phyloP scores from a whole-genome alignment of 2,888 invertebrate species.

The Tenodera sinensis region DNA sequence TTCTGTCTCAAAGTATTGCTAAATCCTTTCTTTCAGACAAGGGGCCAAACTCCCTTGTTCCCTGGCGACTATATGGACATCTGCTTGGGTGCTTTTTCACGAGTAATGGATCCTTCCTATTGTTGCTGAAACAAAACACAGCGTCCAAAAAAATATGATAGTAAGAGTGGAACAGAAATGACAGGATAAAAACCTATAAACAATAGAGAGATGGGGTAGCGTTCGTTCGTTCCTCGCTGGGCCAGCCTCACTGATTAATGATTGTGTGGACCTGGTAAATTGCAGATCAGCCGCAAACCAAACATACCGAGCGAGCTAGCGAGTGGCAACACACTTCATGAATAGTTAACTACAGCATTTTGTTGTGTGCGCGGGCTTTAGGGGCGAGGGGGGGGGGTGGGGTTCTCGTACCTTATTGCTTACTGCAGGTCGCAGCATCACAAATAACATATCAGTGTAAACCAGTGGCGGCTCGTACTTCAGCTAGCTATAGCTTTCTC shows the following conservation, averaged over 20 bases:
- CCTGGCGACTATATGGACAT: background rate
- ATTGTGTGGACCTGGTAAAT: constrained; percentile 14
- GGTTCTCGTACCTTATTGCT: background rate
- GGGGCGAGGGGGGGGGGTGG: background rate
- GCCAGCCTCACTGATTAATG: constrained; percentile 10
- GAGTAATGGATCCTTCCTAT: background rate
- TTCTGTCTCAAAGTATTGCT: no score
- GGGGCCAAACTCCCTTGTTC: background rate
- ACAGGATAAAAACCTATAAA: background rate
- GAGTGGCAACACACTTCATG: background rate
- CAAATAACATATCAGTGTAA: constrained; percentile 11
- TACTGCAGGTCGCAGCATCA: background rate
- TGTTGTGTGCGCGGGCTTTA: background rate
- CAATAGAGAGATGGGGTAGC: background rate
- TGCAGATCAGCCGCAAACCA: constrained; percentile 15
- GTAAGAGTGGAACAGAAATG: background rate
- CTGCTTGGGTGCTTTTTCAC: background rate
- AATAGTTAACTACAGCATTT: constrained; percentile 17
- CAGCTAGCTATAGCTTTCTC: no score
- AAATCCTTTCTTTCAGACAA: background rate
- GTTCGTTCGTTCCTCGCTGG: background rate
- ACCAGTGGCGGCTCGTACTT: background rate
- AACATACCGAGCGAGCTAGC: constrained; percentile 3
- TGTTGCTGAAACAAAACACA: background rate
- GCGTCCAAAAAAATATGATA: background rate